These are phyloP conservation scores for Drosophila azteca DNA, from an alignment of 1,140 invertebrate genomes.

Conservation along the genomic window DNA sequence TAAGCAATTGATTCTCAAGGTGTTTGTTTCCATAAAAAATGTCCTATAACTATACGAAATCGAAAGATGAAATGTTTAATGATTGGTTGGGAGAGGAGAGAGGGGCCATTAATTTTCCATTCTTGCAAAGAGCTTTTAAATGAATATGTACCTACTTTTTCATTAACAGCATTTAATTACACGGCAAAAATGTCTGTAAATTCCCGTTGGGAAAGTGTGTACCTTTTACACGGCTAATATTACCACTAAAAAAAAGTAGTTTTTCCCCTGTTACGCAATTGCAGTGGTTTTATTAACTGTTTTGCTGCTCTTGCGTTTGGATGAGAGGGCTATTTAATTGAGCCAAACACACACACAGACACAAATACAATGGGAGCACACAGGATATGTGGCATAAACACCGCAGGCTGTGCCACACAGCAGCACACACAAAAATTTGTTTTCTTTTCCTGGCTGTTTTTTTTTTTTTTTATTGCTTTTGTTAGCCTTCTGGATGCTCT, in stretches of 20 bases:
- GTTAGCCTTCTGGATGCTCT: constrained; percentile 22
- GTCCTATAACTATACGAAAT: too few relatives aligned
- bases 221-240: background rate
- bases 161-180: too few relatives aligned
- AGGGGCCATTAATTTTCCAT: too few relatives aligned
- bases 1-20: too few relatives aligned
- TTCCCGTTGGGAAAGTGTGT: too few relatives aligned
- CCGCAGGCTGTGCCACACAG: constrained; percentile 36
- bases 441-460: constrained; percentile 5
- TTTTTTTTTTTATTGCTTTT: constrained; percentile 38
- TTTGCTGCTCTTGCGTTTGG: constrained; percentile 25
- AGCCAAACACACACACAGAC: constrained; percentile 21
- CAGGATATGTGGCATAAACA: constrained; percentile 36
- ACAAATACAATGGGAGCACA: background rate
- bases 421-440: constrained; percentile 29
- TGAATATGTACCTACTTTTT: too few relatives aligned
- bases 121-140: too few relatives aligned
- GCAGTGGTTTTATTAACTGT: constrained; percentile 34
- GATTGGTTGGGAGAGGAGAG: too few relatives aligned
- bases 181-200: too few relatives aligned
- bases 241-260: constrained; percentile 2
- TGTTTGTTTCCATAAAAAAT: too few relatives aligned
- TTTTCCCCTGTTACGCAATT: constrained; percentile 11
- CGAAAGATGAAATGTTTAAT: too few relatives aligned
- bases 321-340: constrained; percentile 48